These are phyloP conservation scores for Grammomys dolichurus DNA, from an alignment of 2,113 vertebrate genomes.

Conservation along the genomic window DNA sequence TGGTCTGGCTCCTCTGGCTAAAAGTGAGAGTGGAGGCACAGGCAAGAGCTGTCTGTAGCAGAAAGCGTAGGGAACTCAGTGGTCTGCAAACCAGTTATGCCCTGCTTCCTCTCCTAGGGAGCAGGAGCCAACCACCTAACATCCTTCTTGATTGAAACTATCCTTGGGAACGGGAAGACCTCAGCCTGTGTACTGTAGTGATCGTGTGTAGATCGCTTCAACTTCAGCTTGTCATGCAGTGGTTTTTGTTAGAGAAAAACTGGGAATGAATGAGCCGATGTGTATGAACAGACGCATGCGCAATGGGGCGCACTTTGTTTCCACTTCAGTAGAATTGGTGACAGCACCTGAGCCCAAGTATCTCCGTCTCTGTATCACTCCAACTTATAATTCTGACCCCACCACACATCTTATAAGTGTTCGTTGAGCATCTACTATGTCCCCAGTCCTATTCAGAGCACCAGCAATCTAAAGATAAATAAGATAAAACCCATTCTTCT, in stretches of 20 bases:
- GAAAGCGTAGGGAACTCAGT: not conserved
- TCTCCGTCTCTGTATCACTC: not conserved
- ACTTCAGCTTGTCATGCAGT: not conserved
- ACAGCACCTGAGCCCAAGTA: not conserved
- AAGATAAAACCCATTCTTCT: not conserved
- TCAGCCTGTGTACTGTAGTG: not conserved
- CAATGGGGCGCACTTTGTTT: not conserved
- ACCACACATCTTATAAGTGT: not conserved
- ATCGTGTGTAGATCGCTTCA: not conserved
- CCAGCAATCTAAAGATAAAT: conserved; percentile 1
- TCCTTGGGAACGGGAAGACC: not conserved
- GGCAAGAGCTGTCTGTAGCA: not conserved
- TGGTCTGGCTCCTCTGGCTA: not conserved
- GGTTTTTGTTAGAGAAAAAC: conserved; percentile 7
- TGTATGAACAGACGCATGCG: not conserved
- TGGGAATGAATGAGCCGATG: not conserved
- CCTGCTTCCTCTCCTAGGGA: not conserved
- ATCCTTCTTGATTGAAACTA: not conserved
- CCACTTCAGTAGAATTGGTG: not conserved
- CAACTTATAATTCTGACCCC: not conserved
- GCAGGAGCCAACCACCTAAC: not conserved
- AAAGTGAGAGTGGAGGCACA: not conserved
- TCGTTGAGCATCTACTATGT: not conserved
- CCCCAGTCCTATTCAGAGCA: not conserved
- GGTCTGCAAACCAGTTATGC: not conserved